These are phyloP conservation scores for Spatula versicolor DNA, from an alignment of 2,797 vertebrate species.

Conservation along the genomic window DNA sequence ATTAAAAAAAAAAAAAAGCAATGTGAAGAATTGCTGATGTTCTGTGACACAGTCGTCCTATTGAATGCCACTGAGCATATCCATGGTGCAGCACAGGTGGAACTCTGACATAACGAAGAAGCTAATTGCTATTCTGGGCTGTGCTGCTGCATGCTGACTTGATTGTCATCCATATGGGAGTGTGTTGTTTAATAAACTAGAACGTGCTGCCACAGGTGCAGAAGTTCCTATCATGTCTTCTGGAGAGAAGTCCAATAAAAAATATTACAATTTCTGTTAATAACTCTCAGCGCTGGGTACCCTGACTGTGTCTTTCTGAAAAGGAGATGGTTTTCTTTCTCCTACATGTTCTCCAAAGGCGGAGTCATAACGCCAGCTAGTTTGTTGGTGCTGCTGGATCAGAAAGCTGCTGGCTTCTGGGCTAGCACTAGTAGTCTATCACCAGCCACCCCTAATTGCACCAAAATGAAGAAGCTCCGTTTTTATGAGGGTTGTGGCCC, in stretches of 20 bases:
- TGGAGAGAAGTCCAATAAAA: neutral
- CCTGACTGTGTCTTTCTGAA: neutral
- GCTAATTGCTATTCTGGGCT: neutral
- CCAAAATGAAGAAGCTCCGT: neutral
- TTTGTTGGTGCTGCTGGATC: neutral
- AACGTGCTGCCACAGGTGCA: accelerated
- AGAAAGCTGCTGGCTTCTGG: neutral
- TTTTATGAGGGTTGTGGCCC: neutral
- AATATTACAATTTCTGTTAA: neutral
- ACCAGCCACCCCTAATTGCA: neutral
- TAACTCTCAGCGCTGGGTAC: neutral
- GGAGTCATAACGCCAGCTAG: neutral
- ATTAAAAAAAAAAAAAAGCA: neutral
- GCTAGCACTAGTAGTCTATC: neutral
- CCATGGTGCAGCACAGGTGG: neutral
- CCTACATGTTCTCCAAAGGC: neutral
- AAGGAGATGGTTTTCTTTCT: neutral
- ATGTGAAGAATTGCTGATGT: neutral
- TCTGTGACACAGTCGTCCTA: neutral
- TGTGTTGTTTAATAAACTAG: neutral
- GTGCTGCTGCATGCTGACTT: accelerated
- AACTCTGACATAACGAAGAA: neutral
- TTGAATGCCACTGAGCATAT: neutral
- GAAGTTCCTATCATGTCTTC: neutral
- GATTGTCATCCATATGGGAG: neutral